Evolutionary conservation across 2,888 invertebrate species (phyloP), one percentile per base, ranked within the genome.

Genomic region (Pyrrhosoma nymphula): DNA sequence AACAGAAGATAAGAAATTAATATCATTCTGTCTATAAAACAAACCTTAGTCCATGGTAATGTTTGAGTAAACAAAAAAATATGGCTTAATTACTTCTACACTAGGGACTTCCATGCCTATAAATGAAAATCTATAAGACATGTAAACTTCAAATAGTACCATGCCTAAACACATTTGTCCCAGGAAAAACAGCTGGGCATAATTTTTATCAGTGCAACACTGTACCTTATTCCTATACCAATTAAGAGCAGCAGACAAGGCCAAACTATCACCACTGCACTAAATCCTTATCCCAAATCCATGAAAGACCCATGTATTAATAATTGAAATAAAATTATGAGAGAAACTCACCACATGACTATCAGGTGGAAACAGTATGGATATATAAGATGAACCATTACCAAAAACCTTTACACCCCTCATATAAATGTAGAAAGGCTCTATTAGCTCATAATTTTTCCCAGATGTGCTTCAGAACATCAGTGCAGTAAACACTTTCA

Each of bases 21-120:
- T 16, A 23, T 89, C 3, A 89, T 89, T n/a, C 26, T 75, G 12
- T 35, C 69, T 26, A 47, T 93, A 55, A 26, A 0, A 47, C 69
- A 91, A 91, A 55, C 8, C 14, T 47, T n/a, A 93, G 75, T 93
- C 93, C 93, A 93, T 93, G 93, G 69, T 55, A 93, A 69, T 93
- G 93, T 93, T 69, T 69, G 26, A 26, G 12, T 16, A 1, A 82
- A 35, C 23, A 82, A 0, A 35, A 8, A 89, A 89, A 8, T 16
- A 89, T 16, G 0, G 26, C 2, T 89, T n/a, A 47, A 47, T 26
- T 56, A 55, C 14, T 89, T 10, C 4, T 47, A 56, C 89, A 3
- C 56, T n/a, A 55, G 39, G 56, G 35, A n/a, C 47, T 55, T 55
- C 55, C 89, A 89, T 89, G 88, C 56, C 55, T 55, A 93, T 23